Percentiles rank a stretch among this genome's conserved stretches.
Evolutionary conservation across 2,888 invertebrate genomes (phyloP).

Genomic region (Gerosis bhagava): DNA sequence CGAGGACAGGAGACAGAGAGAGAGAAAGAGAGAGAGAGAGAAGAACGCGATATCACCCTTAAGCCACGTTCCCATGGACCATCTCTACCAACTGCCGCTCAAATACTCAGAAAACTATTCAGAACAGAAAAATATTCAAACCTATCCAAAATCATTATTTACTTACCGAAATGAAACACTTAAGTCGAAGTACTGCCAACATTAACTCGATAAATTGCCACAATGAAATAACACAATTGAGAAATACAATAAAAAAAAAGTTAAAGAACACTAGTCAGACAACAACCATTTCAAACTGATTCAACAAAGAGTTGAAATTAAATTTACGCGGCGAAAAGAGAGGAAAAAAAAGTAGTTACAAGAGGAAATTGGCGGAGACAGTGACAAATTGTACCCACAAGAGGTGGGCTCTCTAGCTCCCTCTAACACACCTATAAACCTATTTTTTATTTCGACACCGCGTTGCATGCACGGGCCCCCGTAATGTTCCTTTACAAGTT

Average conservation of each 20-base stretch:
- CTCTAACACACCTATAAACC: constrained; percentile 43
- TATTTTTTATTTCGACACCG: constrained; percentile 44
- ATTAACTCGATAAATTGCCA: constrained; percentile 15
- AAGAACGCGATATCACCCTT: too few species aligned
- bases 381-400: constrained; percentile 76
- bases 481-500: constrained; percentile 43
- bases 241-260: constrained; percentile 23
- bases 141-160: constrained; percentile 1
- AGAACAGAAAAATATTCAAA: neutral
- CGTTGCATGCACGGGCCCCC: constrained; percentile 43
- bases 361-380: constrained; percentile 79
- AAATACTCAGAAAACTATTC: too few species aligned
- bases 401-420: constrained; percentile 51
- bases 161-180: constrained; percentile 6
- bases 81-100: too few species aligned
- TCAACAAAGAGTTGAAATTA: constrained; percentile 75
- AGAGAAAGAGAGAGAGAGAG: too few species aligned
- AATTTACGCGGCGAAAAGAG: constrained; percentile 78
- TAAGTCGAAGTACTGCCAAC: constrained; percentile 11
- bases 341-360: constrained; percentile 80
- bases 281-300: constrained; percentile 60
- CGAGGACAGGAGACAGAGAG: too few species aligned
- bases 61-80: too few species aligned
- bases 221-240: constrained; percentile 16
- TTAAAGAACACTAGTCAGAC: constrained; percentile 39